phyloP scores from a whole-genome alignment of 2,797 vertebrate species.

The Mormyrus hasselquistii region DNA sequence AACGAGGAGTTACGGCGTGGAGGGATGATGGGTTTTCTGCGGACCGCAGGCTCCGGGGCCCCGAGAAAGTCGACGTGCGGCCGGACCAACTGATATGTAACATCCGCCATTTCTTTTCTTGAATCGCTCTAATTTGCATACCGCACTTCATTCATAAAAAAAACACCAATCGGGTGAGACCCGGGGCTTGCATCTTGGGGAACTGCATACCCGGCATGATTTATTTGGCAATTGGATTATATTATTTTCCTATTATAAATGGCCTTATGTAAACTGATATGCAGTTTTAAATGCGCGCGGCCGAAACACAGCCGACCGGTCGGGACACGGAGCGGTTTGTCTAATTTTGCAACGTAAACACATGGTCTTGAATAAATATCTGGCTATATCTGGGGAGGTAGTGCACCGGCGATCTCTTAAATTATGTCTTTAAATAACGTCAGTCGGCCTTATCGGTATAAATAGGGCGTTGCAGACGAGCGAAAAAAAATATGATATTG shows the following conservation, averaged over 20 bases:
- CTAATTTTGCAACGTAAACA: not conserved
- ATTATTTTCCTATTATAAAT: not conserved
- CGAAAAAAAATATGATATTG: not conserved
- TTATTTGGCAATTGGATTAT: not conserved
- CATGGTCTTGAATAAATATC: not conserved
- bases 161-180: slow-evolving; percentile 34
- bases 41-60: slow-evolving; percentile 25
- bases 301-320: not conserved
- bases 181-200: slow-evolving; percentile 27
- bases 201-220: not conserved
- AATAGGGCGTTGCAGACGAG: not conserved
- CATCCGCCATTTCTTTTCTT: slow-evolving; percentile 70
- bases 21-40: slow-evolving; percentile 24
- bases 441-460: not conserved
- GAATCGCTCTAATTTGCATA: slow-evolving; percentile 76
- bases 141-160: slow-evolving; percentile 78
- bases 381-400: not conserved
- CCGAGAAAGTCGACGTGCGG: slow-evolving; percentile 33
- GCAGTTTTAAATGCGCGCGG: not conserved
- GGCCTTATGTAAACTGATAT: not conserved
- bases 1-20: not conserved
- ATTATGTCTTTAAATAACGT: slow-evolving; percentile 9
- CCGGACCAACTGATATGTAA: slow-evolving; percentile 31
- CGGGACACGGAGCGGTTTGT: not conserved
- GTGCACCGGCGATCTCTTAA: not conserved